Evolutionary conservation across 2,797 vertebrate genomes (phyloP).

Genomic region (Propithecus deckenii): DNA sequence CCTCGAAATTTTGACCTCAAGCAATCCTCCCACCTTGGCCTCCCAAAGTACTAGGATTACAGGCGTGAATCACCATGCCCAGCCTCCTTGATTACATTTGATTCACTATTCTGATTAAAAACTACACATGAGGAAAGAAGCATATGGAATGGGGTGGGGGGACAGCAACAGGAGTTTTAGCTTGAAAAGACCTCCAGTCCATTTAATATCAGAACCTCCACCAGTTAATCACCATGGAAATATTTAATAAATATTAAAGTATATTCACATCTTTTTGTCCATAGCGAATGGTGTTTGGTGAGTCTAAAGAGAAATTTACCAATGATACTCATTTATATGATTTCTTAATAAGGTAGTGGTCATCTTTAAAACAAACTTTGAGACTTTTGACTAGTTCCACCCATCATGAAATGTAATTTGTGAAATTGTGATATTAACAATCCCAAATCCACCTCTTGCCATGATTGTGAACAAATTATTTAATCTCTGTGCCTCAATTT

Average conservation of each 20-base stretch:
- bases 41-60: neutral
- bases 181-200: neutral
- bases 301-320: neutral
- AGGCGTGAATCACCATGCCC: neutral
- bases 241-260: neutral
- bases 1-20: neutral
- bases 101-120: neutral
- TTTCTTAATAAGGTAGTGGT: neutral
- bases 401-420: neutral
- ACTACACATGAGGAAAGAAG: neutral
- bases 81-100: neutral
- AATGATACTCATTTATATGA: neutral
- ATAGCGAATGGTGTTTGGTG: neutral
- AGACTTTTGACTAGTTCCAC: neutral
- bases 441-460: neutral
- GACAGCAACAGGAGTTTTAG: neutral
- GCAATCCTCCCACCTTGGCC: neutral
- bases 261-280: neutral
- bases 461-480: neutral
- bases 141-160: neutral
- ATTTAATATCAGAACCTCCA: neutral
- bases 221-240: neutral
- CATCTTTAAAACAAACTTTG: neutral
- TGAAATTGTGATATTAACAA: slow-evolving; percentile 4
- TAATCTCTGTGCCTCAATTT: neutral